These are phyloP conservation scores for Apamea epomidion DNA, from an alignment of 2,888 invertebrate genomes.

Conservation along the genomic window DNA sequence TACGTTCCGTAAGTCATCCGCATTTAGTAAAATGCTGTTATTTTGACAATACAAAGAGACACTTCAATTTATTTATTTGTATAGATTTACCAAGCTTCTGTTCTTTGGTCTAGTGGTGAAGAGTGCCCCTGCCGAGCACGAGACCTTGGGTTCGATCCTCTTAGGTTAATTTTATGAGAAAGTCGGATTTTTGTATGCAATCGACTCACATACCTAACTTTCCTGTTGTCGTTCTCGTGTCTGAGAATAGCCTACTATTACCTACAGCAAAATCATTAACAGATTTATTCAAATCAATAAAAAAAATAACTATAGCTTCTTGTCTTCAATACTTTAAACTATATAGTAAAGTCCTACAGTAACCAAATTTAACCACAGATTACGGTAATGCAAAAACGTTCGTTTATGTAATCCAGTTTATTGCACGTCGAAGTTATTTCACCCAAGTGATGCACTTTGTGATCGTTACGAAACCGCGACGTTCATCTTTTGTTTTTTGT, in stretches of 20 bases:
- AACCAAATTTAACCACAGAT: neutral
- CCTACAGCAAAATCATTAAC: conserved; percentile 5
- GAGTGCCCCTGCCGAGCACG: neutral
- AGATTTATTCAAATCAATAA: conserved; percentile 11
- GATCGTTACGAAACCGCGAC: conserved; percentile 10
- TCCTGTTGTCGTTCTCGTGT: too few species aligned
- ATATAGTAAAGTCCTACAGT: neutral
- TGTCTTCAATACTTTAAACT: neutral
- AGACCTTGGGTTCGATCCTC: neutral
- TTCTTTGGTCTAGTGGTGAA: neutral
- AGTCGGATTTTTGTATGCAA: too few species aligned
- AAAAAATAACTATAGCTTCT: conserved; percentile 14
- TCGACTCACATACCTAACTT: neutral
- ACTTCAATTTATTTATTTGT: neutral
- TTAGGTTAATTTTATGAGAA: neutral
- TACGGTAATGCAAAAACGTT: conserved; percentile 1
- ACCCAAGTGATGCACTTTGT: conserved; percentile 15
- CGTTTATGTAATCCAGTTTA: conserved; percentile 24
- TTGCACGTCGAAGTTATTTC: conserved; percentile 11
- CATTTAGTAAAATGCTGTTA: neutral
- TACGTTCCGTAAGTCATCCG: too few species aligned
- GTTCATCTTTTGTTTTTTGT: conserved; percentile 21
- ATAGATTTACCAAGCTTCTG: neutral
- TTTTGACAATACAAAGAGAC: neutral
- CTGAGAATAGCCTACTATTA: conserved; percentile 2